Evolutionary conservation across 1,140 invertebrate genomes (phyloP).

Genomic region (Neodiprion pinetum): DNA sequence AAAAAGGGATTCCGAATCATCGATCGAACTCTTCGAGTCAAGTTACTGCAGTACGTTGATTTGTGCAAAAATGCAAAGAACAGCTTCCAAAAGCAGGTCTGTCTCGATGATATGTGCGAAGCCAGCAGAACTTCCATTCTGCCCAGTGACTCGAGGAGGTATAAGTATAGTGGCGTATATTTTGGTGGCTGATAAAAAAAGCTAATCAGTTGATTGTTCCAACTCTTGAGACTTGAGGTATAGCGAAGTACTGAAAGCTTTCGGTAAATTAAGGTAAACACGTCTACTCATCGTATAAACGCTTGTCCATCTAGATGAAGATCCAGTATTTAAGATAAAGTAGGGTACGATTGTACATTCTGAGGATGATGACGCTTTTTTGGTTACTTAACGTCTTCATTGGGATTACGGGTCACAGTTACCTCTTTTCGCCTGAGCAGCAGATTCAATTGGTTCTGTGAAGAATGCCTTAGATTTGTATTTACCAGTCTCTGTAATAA

Average conservation of each 20-base stretch:
- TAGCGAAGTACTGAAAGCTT: neutral
- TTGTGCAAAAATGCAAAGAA: conserved; percentile 39
- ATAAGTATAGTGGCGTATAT: neutral
- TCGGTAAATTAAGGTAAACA: too few relatives aligned
- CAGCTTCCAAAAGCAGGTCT: conserved; percentile 28
- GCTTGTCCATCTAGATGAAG: too few relatives aligned
- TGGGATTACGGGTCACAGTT: neutral
- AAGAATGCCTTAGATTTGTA: neutral
- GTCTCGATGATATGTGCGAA: conserved; percentile 23
- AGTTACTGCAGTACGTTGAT: conserved; percentile 36
- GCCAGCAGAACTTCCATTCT: conserved; percentile 25
- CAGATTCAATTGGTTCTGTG: neutral
- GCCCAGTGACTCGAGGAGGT: neutral
- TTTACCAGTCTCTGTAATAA: neutral
- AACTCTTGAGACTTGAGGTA: neutral
- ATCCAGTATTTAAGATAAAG: neutral
- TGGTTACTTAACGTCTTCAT: neutral
- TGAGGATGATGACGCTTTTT: neutral
- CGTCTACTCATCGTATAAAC: too few relatives aligned
- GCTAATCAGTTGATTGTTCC: neutral
- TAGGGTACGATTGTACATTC: neutral
- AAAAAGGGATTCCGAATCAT: conserved; percentile 25
- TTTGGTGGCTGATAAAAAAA: neutral
- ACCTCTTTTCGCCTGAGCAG: neutral
- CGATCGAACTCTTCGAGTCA: conserved; percentile 31